Conservation (phyloP, 1,140 invertebrate species). For the Drosophila lacertosa region DNA sequence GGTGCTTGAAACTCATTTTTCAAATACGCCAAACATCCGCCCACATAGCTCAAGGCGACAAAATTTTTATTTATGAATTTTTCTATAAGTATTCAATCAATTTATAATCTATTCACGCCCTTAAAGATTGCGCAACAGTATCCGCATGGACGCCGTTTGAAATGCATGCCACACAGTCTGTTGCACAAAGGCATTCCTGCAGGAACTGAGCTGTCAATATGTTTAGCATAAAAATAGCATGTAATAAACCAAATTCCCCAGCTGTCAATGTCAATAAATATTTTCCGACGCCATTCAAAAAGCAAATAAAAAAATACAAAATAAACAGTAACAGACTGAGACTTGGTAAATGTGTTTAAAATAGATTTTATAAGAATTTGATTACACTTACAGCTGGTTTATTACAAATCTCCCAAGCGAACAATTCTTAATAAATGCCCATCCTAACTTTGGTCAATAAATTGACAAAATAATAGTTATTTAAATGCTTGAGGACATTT, state of each 20-base stretch:
- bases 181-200: constrained; percentile 1
- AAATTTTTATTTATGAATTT: background rate
- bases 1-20: constrained; percentile 17
- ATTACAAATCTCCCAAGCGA: too few relatives aligned
- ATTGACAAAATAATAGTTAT: too few relatives aligned
- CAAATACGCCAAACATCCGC: constrained; percentile 14
- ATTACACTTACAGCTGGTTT: too few relatives aligned
- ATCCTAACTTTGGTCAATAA: too few relatives aligned
- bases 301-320: background rate
- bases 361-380: too few relatives aligned
- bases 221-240: constrained; percentile 6
- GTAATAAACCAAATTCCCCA: constrained; percentile 15
- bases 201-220: constrained; percentile 12
- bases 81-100: background rate
- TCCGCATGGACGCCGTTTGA: background rate
- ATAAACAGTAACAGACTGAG: too few relatives aligned
- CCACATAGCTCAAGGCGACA: background rate
- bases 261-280: constrained; percentile 20
- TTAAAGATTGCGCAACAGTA: background rate
- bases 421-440: too few relatives aligned
- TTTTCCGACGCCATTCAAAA: background rate
- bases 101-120: constrained; percentile 7
- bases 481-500: too few relatives aligned
- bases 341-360: too few relatives aligned
- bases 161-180: constrained; percentile 26